phyloP scores from a whole-genome alignment of 2,113 vertebrate species.

The Taurulus bubalis region DNA sequence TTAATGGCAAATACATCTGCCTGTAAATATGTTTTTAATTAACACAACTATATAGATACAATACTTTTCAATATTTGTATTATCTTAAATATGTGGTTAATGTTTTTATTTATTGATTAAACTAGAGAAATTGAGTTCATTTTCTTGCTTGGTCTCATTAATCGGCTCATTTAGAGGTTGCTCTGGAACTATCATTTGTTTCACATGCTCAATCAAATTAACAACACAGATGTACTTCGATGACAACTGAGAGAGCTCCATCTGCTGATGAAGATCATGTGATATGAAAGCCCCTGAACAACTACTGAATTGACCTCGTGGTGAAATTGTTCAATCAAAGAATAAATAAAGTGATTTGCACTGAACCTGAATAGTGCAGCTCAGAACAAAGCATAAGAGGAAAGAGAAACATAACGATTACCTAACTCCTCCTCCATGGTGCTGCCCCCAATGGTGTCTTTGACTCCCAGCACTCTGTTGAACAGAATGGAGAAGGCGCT shows the following conservation, averaged over 20 bases:
- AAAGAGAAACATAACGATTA: constrained; percentile 67
- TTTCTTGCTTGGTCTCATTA: neutral
- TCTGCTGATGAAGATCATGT: neutral
- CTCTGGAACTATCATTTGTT: neutral
- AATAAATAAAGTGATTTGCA: neutral
- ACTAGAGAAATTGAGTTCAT: neutral
- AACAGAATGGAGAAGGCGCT: constrained; percentile 98
- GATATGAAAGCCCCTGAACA: neutral
- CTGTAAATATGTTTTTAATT: neutral
- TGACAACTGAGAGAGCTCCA: neutral
- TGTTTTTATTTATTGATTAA: neutral
- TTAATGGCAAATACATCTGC: neutral
- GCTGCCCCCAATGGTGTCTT: constrained; percentile 84
- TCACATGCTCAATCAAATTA: neutral
- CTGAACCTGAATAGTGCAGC: neutral
- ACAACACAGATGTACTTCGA: neutral
- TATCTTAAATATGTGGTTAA: neutral
- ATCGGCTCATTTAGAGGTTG: neutral
- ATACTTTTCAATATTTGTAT: neutral
- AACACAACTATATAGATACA: neutral
- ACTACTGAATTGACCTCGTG: neutral
- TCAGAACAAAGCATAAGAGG: neutral
- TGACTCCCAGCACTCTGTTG: constrained; percentile 95
- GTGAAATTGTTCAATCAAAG: neutral
- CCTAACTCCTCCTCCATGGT: constrained; percentile 99